phyloP scores from a whole-genome alignment of 2,888 invertebrate genomes.

The Margaritifera margaritifera region DNA sequence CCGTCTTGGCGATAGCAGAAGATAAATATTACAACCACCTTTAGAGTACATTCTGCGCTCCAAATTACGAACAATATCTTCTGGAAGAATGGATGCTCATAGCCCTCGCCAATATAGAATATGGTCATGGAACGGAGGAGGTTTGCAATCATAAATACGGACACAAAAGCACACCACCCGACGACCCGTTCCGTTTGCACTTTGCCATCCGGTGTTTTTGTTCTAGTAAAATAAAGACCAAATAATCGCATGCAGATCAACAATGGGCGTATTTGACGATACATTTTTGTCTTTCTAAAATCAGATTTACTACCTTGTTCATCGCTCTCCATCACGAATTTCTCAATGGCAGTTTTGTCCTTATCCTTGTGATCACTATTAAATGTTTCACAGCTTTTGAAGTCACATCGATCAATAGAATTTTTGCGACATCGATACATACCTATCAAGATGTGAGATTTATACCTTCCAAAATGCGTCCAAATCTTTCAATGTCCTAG shows the following conservation, averaged over 20 bases:
- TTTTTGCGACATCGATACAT: too few relatives aligned
- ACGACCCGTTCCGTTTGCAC: constrained; percentile 18
- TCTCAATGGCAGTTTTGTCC: too few relatives aligned
- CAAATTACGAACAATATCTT: constrained; percentile 45
- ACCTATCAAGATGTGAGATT: too few relatives aligned
- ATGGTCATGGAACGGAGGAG: constrained; percentile 34
- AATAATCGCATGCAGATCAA: constrained; percentile 32
- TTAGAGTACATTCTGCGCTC: constrained; percentile 38
- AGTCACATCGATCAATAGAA: too few relatives aligned
- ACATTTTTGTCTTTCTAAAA: constrained; percentile 10
- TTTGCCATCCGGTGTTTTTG: constrained; percentile 9
- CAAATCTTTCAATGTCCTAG: too few relatives aligned
- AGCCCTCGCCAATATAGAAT: constrained; percentile 29
- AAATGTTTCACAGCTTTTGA: too few relatives aligned
- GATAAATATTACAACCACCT: constrained; percentile 24
- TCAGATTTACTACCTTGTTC: not conserved
- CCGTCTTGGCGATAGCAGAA: constrained; percentile 35
- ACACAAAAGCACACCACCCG: constrained; percentile 27
- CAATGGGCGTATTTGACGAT: constrained; percentile 30
- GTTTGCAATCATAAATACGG: constrained; percentile 24
- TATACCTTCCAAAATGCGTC: too few relatives aligned
- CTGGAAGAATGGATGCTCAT: constrained; percentile 45
- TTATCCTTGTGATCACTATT: too few relatives aligned
- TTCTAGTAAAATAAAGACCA: constrained; percentile 34
- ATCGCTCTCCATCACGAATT: too few relatives aligned